Conservation (phyloP, 2,797 vertebrate genomes). For the Simalia tracyae region DNA sequence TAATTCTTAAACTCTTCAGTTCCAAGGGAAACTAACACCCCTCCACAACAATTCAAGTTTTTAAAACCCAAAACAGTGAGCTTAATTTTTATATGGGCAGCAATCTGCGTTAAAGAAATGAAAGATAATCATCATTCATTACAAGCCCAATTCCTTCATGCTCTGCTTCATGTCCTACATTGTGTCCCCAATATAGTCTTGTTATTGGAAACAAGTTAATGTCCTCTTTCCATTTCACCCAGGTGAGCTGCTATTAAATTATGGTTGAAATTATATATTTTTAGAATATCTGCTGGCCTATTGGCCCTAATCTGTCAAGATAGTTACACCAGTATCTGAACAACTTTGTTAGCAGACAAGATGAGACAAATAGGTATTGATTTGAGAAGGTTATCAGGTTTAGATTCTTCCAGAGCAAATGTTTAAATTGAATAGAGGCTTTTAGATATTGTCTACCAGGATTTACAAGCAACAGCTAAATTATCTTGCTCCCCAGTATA, state of each 20-base stretch:
- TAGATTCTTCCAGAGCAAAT: neutral
- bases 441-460: neutral
- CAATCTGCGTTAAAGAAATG: neutral
- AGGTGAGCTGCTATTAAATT: neutral
- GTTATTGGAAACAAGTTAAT: neutral
- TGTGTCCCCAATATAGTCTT: neutral
- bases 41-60: neutral
- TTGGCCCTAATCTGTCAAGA: neutral
- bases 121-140: neutral
- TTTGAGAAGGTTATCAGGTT: neutral
- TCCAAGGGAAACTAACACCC: neutral
- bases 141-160: neutral
- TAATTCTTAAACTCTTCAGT: neutral
- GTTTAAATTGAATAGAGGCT: neutral
- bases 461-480: neutral
- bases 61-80: neutral
- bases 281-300: neutral
- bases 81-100: too few species aligned
- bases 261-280: neutral
- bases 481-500: neutral
- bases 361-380: neutral
- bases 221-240: neutral
- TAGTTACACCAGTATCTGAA: neutral
- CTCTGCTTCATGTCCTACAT: neutral
- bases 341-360: neutral